phyloP scores from a whole-genome alignment of 2,113 vertebrate genomes.

The Callithrix jacchus region DNA sequence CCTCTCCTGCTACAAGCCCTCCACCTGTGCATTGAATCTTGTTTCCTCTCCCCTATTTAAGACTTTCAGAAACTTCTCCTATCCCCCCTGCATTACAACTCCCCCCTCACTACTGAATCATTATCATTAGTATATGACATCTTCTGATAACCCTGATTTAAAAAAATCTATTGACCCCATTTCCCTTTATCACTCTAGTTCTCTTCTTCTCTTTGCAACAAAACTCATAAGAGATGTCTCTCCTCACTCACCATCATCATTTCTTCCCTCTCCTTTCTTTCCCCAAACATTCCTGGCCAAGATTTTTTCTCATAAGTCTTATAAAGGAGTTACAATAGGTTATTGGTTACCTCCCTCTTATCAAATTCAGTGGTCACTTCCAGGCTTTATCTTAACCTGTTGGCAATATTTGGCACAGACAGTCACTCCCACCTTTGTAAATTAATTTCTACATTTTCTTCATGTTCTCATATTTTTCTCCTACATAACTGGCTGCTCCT shows the following conservation, averaged over 20 bases:
- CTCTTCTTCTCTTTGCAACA: background rate
- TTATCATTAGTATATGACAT: background rate
- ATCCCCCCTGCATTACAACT: background rate
- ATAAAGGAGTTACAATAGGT: background rate
- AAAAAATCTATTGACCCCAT: background rate
- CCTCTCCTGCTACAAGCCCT: background rate
- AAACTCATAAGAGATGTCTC: background rate
- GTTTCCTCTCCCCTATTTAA: background rate
- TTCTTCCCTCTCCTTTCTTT: background rate
- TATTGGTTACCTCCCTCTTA: background rate
- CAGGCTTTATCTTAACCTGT: background rate
- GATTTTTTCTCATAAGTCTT: background rate
- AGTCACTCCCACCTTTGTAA: background rate
- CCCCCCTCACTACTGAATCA: background rate
- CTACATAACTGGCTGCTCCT: background rate
- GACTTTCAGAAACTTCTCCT: background rate
- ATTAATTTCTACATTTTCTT: background rate
- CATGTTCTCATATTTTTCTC: slow-evolving; percentile 9
- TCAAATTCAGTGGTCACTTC: background rate
- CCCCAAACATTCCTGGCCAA: background rate
- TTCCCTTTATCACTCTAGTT: background rate
- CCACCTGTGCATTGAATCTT: background rate
- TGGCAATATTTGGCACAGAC: background rate
- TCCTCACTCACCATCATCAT: background rate
- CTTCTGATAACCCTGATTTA: background rate